Conservation (phyloP, 2,797 vertebrate species). For the Pseudotriccus pelzelni region DNA sequence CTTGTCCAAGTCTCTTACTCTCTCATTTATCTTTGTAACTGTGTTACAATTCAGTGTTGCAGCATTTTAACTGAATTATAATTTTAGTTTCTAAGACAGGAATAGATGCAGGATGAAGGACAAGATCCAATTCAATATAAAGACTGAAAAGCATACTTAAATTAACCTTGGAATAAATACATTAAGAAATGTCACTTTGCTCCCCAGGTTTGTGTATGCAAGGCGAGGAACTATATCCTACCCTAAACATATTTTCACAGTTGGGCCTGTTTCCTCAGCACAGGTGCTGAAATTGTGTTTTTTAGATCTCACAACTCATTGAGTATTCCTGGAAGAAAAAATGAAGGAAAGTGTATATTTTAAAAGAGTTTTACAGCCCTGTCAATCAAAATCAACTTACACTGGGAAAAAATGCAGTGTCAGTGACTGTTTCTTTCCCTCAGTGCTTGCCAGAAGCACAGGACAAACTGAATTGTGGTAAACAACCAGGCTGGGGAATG, state of each 20-base stretch:
- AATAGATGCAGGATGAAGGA: not conserved
- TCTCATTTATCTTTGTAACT: not conserved
- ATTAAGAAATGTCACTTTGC: not conserved
- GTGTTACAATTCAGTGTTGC: not conserved
- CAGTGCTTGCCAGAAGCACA: not conserved
- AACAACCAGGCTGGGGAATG: not conserved
- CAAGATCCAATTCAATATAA: not conserved
- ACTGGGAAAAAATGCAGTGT: not conserved
- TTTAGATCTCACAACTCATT: not conserved
- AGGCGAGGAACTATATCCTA: not conserved
- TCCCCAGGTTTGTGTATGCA: not conserved
- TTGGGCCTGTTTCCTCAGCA: not conserved
- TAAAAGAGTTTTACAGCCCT: not conserved
- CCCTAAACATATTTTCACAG: not conserved
- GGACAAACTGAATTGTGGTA: not conserved
- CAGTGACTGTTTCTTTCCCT: not conserved
- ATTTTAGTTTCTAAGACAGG: not conserved
- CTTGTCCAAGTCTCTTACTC: not conserved
- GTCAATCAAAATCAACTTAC: constrained; percentile 10
- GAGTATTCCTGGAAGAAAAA: constrained; percentile 8
- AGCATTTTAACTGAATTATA: not conserved
- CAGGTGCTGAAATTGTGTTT: not conserved
- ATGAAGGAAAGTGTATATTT: not conserved
- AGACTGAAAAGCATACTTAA: not conserved
- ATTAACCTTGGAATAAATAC: not conserved